A percentile compares a stretch with the other conserved stretches of the same genome.
These are phyloP conservation scores for Polyploca ridens DNA, from an alignment of 2,888 invertebrate genomes.

Conservation along the genomic window DNA sequence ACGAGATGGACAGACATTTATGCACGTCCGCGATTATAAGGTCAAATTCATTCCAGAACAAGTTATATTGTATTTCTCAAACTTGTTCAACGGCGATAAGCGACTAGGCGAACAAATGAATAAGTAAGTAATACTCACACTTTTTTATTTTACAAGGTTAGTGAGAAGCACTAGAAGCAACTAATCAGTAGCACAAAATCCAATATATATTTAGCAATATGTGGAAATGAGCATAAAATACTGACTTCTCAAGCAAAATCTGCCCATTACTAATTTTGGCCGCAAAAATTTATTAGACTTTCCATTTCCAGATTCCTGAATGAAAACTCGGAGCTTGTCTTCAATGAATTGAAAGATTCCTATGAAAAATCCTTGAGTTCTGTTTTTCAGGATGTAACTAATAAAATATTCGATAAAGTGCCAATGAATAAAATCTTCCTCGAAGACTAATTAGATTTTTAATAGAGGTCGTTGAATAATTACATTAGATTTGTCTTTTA, in stretches of 20 bases:
- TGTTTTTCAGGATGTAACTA: conserved; percentile 87
- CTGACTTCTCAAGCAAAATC: no score
- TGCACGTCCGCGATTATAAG: conserved; percentile 86
- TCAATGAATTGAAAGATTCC: conserved; percentile 87
- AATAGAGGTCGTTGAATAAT: not conserved
- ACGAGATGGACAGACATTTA: conserved; percentile 86
- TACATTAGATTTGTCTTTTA: not conserved
- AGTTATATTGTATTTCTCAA: conserved; percentile 86
- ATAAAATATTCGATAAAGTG: conserved; percentile 87
- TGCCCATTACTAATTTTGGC: no score
- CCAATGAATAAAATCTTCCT: conserved; percentile 87
- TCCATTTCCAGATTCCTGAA: conserved; percentile 83
- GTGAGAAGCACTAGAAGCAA: no score
- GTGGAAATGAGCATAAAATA: no score
- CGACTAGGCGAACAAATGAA: conserved; percentile 87
- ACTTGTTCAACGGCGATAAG: conserved; percentile 87
- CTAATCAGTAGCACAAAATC: no score
- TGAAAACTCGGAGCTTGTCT: conserved; percentile 87
- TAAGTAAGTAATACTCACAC: conserved; percentile 53
- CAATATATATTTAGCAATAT: no score
- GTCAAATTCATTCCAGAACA: conserved; percentile 86
- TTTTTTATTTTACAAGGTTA: not conserved
- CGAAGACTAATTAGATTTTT: conserved; percentile 52
- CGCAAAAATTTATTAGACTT: no score
- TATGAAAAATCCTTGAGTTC: conserved; percentile 88